These are phyloP conservation scores for Linyphia triangularis DNA, from an alignment of 2,888 invertebrate genomes.

Conservation along the genomic window DNA sequence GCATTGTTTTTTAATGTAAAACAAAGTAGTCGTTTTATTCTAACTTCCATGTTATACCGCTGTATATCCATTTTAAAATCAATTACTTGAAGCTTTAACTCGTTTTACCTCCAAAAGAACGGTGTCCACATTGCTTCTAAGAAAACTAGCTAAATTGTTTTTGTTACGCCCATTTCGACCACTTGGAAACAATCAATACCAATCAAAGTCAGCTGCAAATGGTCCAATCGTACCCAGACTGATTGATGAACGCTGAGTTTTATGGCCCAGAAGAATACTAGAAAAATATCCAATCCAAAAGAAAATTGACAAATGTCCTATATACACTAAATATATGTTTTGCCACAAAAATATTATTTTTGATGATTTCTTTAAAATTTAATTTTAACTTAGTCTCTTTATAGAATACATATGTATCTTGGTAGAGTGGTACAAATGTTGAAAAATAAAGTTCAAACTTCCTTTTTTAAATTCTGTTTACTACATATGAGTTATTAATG, in stretches of 20 bases:
- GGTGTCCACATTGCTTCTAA: background rate
- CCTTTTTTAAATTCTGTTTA: too few species aligned
- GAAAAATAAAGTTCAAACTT: too few species aligned
- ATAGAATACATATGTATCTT: too few species aligned
- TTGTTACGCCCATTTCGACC: conserved; percentile 20
- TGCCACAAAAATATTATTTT: too few species aligned
- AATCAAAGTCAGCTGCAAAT: conserved; percentile 53
- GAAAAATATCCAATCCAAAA: background rate
- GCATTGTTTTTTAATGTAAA: too few species aligned
- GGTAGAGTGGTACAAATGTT: too few species aligned
- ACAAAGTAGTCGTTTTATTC: too few species aligned
- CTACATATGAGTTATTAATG: too few species aligned
- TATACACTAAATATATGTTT: too few species aligned
- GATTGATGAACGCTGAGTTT: conserved; percentile 38
- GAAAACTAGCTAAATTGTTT: conserved; percentile 8
- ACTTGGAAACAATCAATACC: conserved; percentile 34
- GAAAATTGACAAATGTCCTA: conserved; percentile 32
- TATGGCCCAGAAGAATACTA: conserved; percentile 35
- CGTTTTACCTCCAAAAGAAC: background rate
- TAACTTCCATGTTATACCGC: background rate
- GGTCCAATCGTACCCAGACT: conserved; percentile 43
- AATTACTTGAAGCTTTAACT: background rate
- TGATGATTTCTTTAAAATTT: too few species aligned
- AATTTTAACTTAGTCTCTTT: too few species aligned
- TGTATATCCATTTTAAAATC: background rate